Evolutionary conservation across 2,888 invertebrate genomes (phyloP).

Genomic region (Caenorhabditis panamensis): DNA sequence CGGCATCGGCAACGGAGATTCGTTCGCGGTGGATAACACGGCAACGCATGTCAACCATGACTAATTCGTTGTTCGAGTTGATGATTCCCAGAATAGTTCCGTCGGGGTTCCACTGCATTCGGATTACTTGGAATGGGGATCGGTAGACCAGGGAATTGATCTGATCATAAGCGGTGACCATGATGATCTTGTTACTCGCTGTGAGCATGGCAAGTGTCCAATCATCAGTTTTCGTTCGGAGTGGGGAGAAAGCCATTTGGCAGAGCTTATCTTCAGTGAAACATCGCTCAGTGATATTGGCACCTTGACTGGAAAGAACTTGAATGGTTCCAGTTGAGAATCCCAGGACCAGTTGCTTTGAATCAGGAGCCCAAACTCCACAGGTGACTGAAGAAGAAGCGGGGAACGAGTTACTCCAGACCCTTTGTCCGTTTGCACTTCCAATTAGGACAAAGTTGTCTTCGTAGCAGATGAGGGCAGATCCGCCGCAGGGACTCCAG

Average conservation of each 20-base stretch:
- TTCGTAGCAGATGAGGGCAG: conserved; percentile 98
- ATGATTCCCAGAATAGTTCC: conserved; percentile 77
- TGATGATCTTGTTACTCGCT: conserved; percentile 54
- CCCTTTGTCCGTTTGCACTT: conserved; percentile 84
- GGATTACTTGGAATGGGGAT: conserved; percentile 61
- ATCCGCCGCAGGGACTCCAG: conserved; percentile 98
- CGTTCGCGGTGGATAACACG: conserved; percentile 64
- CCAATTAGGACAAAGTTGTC: conserved; percentile 97
- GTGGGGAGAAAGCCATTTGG: conserved; percentile 72
- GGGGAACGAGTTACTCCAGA: conserved; percentile 94
- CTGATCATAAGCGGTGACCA: conserved; percentile 67
- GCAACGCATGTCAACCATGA: conserved; percentile 61
- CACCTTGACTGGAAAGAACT: conserved; percentile 75
- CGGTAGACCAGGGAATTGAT: conserved; percentile 43
- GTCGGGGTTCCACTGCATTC: conserved; percentile 75
- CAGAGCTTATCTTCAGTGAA: conserved; percentile 67
- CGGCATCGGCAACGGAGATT: conserved; percentile 20
- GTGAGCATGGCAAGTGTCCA: conserved; percentile 77
- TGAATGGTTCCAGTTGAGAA: conserved; percentile 75
- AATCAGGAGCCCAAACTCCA: conserved; percentile 98
- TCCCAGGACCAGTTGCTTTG: conserved; percentile 86
- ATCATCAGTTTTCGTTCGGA: conserved; percentile 56
- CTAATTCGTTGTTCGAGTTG: conserved; percentile 67
- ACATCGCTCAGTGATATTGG: conserved; percentile 74
- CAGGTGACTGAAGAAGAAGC: conserved; percentile 88